phyloP scores from a whole-genome alignment of 2,113 vertebrate genomes.

The Caranx ignobilis region DNA sequence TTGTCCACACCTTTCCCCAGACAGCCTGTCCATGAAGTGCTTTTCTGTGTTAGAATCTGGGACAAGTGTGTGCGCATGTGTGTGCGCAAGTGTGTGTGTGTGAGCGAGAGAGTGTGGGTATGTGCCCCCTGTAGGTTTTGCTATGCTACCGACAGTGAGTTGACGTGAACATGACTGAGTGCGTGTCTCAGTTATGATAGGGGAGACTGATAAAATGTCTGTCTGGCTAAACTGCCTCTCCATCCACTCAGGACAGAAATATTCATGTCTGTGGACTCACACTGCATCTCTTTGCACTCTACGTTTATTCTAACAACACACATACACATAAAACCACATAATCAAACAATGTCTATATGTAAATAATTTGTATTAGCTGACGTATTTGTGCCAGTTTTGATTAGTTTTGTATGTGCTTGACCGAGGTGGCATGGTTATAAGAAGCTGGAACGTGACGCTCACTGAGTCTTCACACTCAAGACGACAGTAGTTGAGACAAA shows the following conservation, averaged over 20 bases:
- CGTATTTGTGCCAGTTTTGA: neutral
- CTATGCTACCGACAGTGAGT: slow-evolving; percentile 71
- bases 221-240: slow-evolving; percentile 24
- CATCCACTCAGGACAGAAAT: slow-evolving; percentile 27
- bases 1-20: slow-evolving; percentile 77
- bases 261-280: slow-evolving; percentile 4
- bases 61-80: slow-evolving; percentile 26
- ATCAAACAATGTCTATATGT: neutral
- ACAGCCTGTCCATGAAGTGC: slow-evolving; percentile 77
- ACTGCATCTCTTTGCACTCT: neutral
- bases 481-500: neutral
- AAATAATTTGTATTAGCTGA: neutral
- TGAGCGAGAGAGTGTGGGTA: slow-evolving; percentile 8
- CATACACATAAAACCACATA: neutral
- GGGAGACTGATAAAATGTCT: slow-evolving; percentile 56
- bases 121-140: slow-evolving; percentile 65
- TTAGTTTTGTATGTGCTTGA: neutral
- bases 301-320: neutral
- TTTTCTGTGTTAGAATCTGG: slow-evolving; percentile 78
- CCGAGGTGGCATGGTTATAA: neutral
- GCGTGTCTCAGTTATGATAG: slow-evolving; percentile 76
- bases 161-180: slow-evolving; percentile 70
- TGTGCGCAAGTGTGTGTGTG: slow-evolving; percentile 34
- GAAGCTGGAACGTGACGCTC: neutral
- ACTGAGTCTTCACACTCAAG: neutral